Conservation (phyloP, 2,888 invertebrate species). For the Caenorhabditis sp. region DNA sequence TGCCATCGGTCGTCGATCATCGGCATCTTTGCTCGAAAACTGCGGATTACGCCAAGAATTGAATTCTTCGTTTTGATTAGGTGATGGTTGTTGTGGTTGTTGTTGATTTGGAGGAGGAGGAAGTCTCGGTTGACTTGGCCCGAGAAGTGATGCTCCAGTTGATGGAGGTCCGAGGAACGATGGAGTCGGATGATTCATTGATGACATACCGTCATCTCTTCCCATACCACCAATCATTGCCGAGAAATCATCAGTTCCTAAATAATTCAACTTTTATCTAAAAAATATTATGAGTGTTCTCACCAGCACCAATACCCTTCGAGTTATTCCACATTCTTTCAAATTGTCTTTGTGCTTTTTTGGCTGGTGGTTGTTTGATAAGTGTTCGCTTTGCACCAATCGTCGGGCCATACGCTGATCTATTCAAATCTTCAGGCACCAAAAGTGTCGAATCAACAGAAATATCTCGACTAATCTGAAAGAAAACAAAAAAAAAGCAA, state of each 20-base stretch:
- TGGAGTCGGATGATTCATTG: constrained; percentile 8
- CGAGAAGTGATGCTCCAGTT: constrained; percentile 27
- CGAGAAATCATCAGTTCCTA: constrained; percentile 33
- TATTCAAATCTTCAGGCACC: constrained; percentile 52
- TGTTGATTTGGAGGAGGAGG: constrained; percentile 5
- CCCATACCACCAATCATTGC: constrained; percentile 37
- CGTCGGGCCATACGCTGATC: constrained; percentile 24
- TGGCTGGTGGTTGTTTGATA: constrained; percentile 70
- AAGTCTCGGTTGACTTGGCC: constrained; percentile 27
- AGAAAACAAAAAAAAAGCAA: background rate
- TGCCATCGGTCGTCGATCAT: background rate
- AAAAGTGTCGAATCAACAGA: constrained; percentile 27
- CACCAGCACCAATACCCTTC: constrained; percentile 33
- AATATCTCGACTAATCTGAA: constrained; percentile 1
- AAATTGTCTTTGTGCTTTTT: constrained; percentile 69
- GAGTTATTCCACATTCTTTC: constrained; percentile 69
- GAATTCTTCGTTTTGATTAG: background rate
- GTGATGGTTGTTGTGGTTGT: constrained; percentile 14
- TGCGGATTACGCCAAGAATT: background rate
- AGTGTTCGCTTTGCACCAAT: constrained; percentile 61
- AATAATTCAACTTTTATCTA: no score
- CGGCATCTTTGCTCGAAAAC: background rate
- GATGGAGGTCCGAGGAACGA: constrained; percentile 35
- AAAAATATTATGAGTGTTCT: background rate
- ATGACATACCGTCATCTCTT: constrained; percentile 21